These are phyloP conservation scores for Notechis scutatus DNA, from an alignment of 2,113 vertebrate genomes.

Conservation along the genomic window DNA sequence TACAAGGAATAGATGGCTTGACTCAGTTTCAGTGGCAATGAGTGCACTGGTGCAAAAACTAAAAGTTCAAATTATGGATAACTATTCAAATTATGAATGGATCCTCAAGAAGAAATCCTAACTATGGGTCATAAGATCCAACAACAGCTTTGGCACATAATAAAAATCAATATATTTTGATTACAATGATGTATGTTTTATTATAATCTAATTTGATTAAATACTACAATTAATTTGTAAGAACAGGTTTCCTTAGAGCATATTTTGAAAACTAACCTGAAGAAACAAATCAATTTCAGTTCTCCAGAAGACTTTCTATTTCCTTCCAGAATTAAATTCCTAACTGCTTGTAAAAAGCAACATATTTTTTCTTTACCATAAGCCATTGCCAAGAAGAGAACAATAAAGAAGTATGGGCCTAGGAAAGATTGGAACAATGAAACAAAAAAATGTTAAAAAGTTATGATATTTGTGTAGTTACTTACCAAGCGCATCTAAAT, in stretches of 20 bases:
- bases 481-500: too few species aligned
- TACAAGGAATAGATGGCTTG: background rate
- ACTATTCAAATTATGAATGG: background rate
- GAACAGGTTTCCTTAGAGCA: background rate
- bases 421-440: constrained; percentile 12
- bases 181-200: background rate
- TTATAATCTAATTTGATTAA: background rate
- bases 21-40: background rate
- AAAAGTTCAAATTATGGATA: background rate
- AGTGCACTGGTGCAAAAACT: background rate
- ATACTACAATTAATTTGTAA: background rate
- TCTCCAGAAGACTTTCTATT: constrained; percentile 59
- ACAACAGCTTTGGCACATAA: background rate
- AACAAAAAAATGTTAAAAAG: too few species aligned
- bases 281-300: constrained; percentile 59
- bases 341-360: constrained; percentile 66
- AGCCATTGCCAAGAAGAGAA: constrained; percentile 52
- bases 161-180: background rate
- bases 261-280: background rate
- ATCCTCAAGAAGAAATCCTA: background rate
- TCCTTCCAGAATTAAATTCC: constrained; percentile 58
- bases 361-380: constrained; percentile 58
- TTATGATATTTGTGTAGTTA: too few species aligned
- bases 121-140: background rate
- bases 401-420: constrained; percentile 44